phyloP scores from a whole-genome alignment of 2,797 vertebrate species.

The Diplodus puntazzo region DNA sequence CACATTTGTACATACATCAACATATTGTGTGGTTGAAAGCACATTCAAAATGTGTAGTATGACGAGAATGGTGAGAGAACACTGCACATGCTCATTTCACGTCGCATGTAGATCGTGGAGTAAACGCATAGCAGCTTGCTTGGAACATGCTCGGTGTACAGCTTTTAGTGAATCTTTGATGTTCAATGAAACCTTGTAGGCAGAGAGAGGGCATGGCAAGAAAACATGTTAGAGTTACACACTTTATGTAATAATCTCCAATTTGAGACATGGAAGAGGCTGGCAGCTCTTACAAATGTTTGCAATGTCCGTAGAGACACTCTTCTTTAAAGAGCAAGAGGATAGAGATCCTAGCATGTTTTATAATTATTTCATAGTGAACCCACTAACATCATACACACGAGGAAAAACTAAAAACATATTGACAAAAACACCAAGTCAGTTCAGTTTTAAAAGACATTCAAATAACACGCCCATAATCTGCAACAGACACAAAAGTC shows the following conservation, averaged over 20 bases:
- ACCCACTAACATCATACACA: no score
- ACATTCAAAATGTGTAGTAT: slow-evolving; percentile 1
- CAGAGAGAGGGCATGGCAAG: slow-evolving; percentile 1
- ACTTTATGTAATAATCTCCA: background rate
- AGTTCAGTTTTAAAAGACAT: no score
- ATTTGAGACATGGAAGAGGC: background rate
- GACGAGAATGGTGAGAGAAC: slow-evolving; percentile 18
- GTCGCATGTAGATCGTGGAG: slow-evolving; percentile 11
- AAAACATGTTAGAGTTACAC: background rate
- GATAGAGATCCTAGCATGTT: background rate
- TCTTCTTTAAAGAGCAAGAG: background rate
- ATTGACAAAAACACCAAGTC: no score
- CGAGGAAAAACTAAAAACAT: no score
- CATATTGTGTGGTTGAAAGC: background rate
- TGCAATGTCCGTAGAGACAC: slow-evolving; percentile 1
- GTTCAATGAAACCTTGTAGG: slow-evolving; percentile 27
- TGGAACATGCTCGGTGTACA: slow-evolving; percentile 11
- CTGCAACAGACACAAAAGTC: no score
- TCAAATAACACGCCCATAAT: no score
- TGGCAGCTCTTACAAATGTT: slow-evolving; percentile 17
- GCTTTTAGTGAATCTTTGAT: slow-evolving; percentile 44
- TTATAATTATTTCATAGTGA: no score
- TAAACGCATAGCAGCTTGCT: slow-evolving; percentile 20
- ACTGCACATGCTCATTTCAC: slow-evolving; percentile 9
- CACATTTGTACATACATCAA: background rate